Evolutionary conservation across 2,888 invertebrate genomes (phyloP), one percentile per base, ranked within the genome.

Genomic region (Agriotes lineatus): DNA sequence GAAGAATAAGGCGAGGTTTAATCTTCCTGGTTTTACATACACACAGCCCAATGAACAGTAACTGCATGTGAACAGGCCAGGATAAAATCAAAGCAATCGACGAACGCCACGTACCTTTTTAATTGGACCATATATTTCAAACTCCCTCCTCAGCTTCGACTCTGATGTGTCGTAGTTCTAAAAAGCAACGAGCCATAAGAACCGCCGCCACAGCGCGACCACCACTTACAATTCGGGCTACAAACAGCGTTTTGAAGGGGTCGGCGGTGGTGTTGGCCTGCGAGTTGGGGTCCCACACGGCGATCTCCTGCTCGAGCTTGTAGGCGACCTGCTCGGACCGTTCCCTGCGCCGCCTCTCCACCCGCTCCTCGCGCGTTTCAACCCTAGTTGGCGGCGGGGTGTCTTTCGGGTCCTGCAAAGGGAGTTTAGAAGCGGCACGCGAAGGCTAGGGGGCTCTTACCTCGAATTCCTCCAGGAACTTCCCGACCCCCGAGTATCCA

Each of bases 111-210:
- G 9, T 85, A 96, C 96, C 90, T 97, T 98, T 89, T 96, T 97
- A 74, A 99, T 97, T 7, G 96, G 90, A 12, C 99, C 99, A 85
- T 97, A 99, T 18, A 95, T 93, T 87, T 99, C 99, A 86, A 99
- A 99, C 83, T 99, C 99, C 85, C 99, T 90, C 67, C 97, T 87
- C 14, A 99, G 86, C 82, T 99, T 99, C 0, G 97, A 97, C 85
- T 99, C 99, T 0, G 99, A 98, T 0, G 99, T 97, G 85, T 99
- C 99, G 86, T 97, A 99, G 84, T 99, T 99, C 96, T 96, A 87
- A 89, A 89, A 77, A 75, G 50, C 7, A 33, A 61, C 39, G 69
- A 72, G 48, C 4, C 7, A n/a, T 45, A 19, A 18, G 5, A 39
- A 39, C 45, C 2, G 39, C 62, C 14, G 2, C 18, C 18, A 16